These are phyloP conservation scores for Halictus rubicundus DNA, from an alignment of 1,140 invertebrate genomes.

Conservation along the genomic window DNA sequence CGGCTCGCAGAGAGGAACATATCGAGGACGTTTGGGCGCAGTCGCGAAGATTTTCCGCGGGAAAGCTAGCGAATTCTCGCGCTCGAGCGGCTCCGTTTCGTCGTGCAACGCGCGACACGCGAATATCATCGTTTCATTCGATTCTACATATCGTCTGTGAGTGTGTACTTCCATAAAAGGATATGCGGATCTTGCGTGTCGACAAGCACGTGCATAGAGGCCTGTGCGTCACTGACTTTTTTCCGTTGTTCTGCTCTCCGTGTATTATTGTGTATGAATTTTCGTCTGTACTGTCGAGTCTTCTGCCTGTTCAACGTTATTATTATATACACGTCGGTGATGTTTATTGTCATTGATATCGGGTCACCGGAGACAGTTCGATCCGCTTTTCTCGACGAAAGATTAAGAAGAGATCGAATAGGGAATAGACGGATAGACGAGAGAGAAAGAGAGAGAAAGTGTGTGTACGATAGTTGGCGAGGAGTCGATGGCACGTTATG, in stretches of 20 bases:
- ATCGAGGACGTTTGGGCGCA: no score
- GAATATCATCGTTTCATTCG: slow-evolving; percentile 57
- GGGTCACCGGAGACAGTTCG: slow-evolving; percentile 47
- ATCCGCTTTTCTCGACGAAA: not conserved
- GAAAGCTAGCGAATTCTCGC: not conserved
- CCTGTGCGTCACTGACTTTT: not conserved
- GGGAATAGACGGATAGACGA: no score
- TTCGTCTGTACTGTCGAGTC: slow-evolving; percentile 32
- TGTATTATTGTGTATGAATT: slow-evolving; percentile 50
- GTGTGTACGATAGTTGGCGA: slow-evolving; percentile 74
- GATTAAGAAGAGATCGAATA: no score
- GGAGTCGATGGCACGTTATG: slow-evolving; percentile 76
- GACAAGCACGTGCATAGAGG: not conserved
- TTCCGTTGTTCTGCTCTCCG: slow-evolving; percentile 57
- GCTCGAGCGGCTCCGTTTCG: slow-evolving; percentile 24
- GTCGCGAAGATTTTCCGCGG: not conserved
- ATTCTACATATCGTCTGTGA: slow-evolving; percentile 60
- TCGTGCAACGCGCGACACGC: slow-evolving; percentile 8
- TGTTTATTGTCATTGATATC: slow-evolving; percentile 32
- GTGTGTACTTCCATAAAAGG: slow-evolving; percentile 29
- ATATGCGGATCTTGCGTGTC: slow-evolving; percentile 41
- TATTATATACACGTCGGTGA: slow-evolving; percentile 11
- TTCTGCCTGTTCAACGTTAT: slow-evolving; percentile 26
- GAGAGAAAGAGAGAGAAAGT: slow-evolving; percentile 10
- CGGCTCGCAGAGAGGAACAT: no score